Evolutionary conservation across 2,797 vertebrate genomes (phyloP), one percentile per base, ranked within the genome.

Genomic region (Helostoma temminkii): DNA sequence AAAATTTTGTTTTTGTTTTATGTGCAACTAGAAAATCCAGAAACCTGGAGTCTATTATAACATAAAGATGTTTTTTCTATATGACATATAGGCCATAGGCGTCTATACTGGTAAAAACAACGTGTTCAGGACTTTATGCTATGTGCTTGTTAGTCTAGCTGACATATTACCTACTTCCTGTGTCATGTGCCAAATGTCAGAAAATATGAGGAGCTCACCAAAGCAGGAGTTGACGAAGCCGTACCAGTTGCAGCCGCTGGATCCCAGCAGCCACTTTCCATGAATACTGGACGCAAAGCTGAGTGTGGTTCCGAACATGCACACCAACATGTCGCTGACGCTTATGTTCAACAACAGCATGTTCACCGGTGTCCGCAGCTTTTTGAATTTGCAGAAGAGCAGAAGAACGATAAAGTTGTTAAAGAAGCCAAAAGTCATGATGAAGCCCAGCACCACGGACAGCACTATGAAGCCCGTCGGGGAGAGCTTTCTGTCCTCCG

Each of bases 211-310:
- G 1, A 22, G 76, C 96, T 93, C 88, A 96, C 96, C 95, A 61
- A 97, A 96, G 88, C 95, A 97, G 76, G 96, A 96, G 90, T 97
- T 97, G 92, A 96, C 94, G 93, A 97, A 96, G 66, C 96, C 96
- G 71, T 97, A 96, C 96, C 96, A 96, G 78, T 88, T 94, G 76
- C 96, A 97, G 24, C 95, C 94, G 56, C 91, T 86, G 54, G 89
- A 84, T 11, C 96, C 96, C 78, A 95, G 93, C 50, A 97, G 92
- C 96, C 96, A 97, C 57, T 65, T 88, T 1, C 95, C 95, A 0
- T 81, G 92, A 22, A 96, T 83, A 19, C 94, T 97, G 79, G 96
- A 96, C 15, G 93, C 94, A 76, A 97, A 97, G 18, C 96, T 97
- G 71, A 97, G 92, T 0, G 95, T 96, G 14, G 96, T 97, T 25